A percentile compares a stretch with the other conserved stretches of the same genome.
Evolutionary conservation across 2,113 vertebrate species (phyloP).

Genomic region (Psephotus haematonotus): DNA sequence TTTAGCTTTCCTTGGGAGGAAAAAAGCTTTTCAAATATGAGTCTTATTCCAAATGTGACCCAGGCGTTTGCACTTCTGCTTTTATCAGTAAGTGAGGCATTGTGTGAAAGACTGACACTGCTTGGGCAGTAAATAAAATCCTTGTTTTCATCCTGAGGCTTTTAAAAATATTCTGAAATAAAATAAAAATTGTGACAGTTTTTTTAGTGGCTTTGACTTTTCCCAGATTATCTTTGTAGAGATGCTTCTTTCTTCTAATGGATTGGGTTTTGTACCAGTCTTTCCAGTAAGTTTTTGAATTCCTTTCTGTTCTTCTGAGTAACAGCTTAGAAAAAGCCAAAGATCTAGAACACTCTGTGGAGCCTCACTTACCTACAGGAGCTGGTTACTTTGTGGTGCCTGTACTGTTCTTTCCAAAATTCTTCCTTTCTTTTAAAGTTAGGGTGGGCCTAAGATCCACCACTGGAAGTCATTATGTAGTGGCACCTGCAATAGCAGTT

Average conservation of each 20-base stretch:
- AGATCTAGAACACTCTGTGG: not conserved
- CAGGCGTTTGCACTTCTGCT: not conserved
- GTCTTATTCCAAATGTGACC: not conserved
- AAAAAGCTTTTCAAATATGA: not conserved
- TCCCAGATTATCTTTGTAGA: not conserved
- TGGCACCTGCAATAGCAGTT: not conserved
- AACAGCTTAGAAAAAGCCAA: not conserved
- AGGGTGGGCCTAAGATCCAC: not conserved
- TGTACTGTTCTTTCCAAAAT: not conserved
- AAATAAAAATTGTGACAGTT: not conserved
- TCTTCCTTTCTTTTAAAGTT: not conserved
- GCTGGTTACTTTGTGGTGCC: not conserved
- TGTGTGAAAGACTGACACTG: not conserved
- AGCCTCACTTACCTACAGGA: not conserved
- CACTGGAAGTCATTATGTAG: not conserved
- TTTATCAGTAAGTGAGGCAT: not conserved
- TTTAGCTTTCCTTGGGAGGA: not conserved
- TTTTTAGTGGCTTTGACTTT: not conserved
- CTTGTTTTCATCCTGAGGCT: not conserved
- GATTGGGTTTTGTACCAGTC: not conserved
- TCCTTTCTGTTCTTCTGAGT: not conserved
- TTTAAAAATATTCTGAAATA: not conserved
- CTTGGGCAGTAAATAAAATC: not conserved
- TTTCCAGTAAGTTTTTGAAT: not conserved
- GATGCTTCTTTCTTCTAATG: not conserved